Conservation (phyloP, 2,888 invertebrate genomes). For the Scrobipalpa costella region DNA sequence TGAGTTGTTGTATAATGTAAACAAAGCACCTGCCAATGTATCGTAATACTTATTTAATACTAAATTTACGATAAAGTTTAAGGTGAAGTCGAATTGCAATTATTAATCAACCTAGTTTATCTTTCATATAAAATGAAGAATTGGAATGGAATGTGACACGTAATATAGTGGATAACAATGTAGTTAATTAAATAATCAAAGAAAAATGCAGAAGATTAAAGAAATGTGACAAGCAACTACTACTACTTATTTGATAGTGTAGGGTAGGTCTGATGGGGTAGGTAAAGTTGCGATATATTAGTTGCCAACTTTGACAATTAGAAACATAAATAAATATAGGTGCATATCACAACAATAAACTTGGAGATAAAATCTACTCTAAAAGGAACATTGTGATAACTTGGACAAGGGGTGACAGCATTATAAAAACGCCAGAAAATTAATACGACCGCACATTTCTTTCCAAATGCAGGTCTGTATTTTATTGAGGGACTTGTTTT, state of each 20-base stretch:
- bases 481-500: constrained; percentile 39
- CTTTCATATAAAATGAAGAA: neutral
- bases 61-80: constrained; percentile 13
- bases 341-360: too few species aligned
- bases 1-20: constrained; percentile 13
- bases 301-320: too few species aligned
- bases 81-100: constrained; percentile 12
- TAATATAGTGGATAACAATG: neutral
- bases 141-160: neutral
- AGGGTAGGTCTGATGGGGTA: too few species aligned
- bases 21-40: constrained; percentile 7
- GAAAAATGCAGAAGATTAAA: too few species aligned
- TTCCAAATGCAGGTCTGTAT: constrained; percentile 33
- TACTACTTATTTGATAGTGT: too few species aligned
- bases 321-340: too few species aligned
- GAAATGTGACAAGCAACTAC: too few species aligned
- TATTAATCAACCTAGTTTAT: constrained; percentile 9
- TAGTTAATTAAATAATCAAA: too few species aligned
- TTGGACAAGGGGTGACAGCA: neutral
- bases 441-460: constrained; percentile 36
- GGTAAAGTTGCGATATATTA: too few species aligned
- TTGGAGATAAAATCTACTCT: too few species aligned
- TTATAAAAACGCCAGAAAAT: neutral
- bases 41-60: constrained; percentile 5
- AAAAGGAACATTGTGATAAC: too few species aligned